A percentile compares a stretch with the other conserved stretches of the same genome.
Evolutionary conservation across 1,140 invertebrate species (phyloP).

Genomic region (Wasmannia auropunctata): DNA sequence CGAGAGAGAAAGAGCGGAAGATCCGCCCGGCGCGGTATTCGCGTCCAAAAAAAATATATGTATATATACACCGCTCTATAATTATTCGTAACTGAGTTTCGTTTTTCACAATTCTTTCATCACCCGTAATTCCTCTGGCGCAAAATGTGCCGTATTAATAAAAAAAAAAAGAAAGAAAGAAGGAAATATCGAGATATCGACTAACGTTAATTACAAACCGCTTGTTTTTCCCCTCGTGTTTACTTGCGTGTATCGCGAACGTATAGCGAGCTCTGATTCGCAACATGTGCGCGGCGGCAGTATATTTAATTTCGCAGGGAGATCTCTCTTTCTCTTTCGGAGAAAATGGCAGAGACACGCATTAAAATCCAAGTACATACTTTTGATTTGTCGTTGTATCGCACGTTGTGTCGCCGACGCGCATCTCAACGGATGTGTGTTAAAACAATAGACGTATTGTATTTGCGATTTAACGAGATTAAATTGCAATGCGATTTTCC

Average conservation of each 20-base stretch:
- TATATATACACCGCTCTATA: conserved; percentile 2
- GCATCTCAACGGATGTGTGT: neutral
- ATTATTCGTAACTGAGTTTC: conserved; percentile 14
- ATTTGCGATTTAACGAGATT: neutral
- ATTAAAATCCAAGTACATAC: conserved; percentile 6
- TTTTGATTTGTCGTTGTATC: neutral
- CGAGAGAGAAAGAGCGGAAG: neutral
- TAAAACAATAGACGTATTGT: neutral
- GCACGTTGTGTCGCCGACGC: neutral
- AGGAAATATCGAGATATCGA: conserved; percentile 15
- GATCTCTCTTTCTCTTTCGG: neutral
- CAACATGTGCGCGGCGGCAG: neutral
- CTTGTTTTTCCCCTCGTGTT: conserved; percentile 7
- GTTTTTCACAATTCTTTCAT: conserved; percentile 32
- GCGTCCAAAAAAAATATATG: neutral
- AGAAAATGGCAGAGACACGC: neutral
- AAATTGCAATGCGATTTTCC: conserved; percentile 4
- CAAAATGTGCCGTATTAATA: neutral
- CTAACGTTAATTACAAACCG: conserved; percentile 40
- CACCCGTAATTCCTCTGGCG: neutral
- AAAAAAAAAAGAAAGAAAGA: neutral
- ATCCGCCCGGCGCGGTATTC: neutral
- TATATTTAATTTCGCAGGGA: conserved; percentile 15
- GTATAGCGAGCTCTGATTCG: conserved; percentile 8
- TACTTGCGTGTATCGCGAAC: neutral